Percentiles rank a stretch among this genome's conserved stretches.
Evolutionary conservation across 2,888 invertebrate species (phyloP).

Genomic region (Aphelenchoides bicaudatus): DNA sequence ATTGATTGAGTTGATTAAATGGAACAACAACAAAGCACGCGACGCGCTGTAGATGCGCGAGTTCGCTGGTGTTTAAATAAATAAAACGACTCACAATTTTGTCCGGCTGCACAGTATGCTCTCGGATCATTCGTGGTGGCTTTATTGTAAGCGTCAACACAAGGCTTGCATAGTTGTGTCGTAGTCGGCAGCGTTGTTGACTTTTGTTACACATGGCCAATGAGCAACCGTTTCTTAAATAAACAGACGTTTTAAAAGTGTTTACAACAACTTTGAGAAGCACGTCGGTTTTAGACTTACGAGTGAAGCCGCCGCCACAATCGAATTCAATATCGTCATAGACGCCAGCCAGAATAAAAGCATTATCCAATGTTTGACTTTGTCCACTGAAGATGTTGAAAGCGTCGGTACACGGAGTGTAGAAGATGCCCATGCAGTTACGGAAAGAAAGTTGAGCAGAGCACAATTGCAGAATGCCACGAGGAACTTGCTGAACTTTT

Average conservation of each 20-base stretch:
- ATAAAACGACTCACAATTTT: too few relatives aligned
- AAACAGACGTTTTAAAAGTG: too few relatives aligned
- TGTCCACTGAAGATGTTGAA: background rate
- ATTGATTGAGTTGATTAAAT: too few relatives aligned
- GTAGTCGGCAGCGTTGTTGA: background rate
- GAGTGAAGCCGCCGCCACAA: slow-evolving; percentile 7
- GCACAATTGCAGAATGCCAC: slow-evolving; percentile 6
- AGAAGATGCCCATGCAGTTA: background rate
- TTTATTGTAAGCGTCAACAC: background rate
- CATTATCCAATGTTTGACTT: too few relatives aligned
- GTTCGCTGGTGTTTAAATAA: too few relatives aligned
- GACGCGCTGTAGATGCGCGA: too few relatives aligned
- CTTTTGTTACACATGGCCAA: background rate
- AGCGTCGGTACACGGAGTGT: background rate
- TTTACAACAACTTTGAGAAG: background rate
- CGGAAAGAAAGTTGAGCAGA: slow-evolving; percentile 1
- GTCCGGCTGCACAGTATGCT: background rate
- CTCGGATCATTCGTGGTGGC: background rate
- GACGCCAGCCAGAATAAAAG: slow-evolving; percentile 1
- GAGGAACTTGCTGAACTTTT: background rate
- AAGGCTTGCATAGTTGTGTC: background rate
- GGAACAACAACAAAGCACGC: too few relatives aligned
- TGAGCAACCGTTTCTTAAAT: too few relatives aligned
- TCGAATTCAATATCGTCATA: slow-evolving; percentile 11
- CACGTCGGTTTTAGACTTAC: background rate